These are phyloP conservation scores for Pseudopipra pipra DNA, from an alignment of 2,113 vertebrate genomes.

Conservation along the genomic window DNA sequence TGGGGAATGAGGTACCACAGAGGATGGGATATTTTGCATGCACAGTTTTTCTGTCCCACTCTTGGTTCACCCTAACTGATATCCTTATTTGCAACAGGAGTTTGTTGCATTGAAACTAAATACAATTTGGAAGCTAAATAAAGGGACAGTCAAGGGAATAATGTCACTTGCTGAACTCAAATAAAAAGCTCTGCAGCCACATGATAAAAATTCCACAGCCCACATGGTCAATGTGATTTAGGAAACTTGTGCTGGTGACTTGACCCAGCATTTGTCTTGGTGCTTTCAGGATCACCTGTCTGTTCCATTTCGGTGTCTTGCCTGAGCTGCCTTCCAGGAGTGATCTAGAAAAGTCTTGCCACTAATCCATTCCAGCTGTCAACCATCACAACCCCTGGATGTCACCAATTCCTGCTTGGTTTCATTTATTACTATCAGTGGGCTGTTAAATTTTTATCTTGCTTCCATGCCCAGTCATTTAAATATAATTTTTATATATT, in stretches of 20 bases:
- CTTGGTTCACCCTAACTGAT: background rate
- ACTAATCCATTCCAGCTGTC: background rate
- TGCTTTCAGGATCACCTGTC: background rate
- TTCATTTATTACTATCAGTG: background rate
- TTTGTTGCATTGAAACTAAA: background rate
- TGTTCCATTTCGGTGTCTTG: background rate
- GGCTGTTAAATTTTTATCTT: background rate
- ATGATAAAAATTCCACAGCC: background rate
- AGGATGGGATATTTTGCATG: background rate
- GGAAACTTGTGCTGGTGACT: background rate
- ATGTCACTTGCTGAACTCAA: background rate
- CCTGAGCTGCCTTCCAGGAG: background rate
- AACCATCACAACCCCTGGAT: background rate
- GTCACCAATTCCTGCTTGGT: background rate
- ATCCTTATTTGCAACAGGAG: background rate
- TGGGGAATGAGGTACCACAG: background rate
- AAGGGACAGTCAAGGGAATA: background rate
- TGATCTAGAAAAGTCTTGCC: background rate
- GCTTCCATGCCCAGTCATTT: background rate
- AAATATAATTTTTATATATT: background rate
- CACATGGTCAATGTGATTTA: background rate
- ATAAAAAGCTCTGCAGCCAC: background rate
- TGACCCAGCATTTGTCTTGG: background rate
- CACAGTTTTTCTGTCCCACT: background rate
- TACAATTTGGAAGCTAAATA: background rate